A percentile compares a stretch with the other conserved stretches of the same genome.
phyloP scores from a whole-genome alignment of 1,140 invertebrate species.

The Drosophila bifasciata region DNA sequence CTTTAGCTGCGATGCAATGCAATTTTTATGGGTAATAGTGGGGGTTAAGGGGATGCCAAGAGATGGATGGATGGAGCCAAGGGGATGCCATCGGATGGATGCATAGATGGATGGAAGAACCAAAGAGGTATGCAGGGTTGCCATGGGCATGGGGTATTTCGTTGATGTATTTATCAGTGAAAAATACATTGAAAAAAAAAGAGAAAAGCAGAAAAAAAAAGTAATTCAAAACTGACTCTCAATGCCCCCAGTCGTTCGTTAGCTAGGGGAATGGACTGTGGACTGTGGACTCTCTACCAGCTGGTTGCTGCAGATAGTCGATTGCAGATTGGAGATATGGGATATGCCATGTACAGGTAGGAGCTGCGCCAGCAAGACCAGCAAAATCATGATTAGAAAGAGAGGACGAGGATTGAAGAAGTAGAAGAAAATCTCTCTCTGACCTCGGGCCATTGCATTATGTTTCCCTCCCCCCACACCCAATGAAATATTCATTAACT shows the following conservation, averaged over 20 bases:
- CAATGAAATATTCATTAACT: slow-evolving; percentile 79
- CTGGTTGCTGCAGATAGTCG: too few relatives aligned
- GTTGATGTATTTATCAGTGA: too few relatives aligned
- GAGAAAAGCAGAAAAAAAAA: neutral
- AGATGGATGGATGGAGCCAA: slow-evolving; percentile 27
- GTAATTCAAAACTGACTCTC: neutral
- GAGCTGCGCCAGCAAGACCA: slow-evolving; percentile 36
- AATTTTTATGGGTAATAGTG: slow-evolving; percentile 68
- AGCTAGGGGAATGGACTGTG: too few relatives aligned
- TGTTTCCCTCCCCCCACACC: too few relatives aligned
- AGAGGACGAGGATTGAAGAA: too few relatives aligned
- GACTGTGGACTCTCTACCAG: too few relatives aligned
- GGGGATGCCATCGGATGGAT: too few relatives aligned
- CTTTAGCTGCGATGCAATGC: slow-evolving; percentile 66
- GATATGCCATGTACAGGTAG: neutral
- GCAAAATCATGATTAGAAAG: slow-evolving; percentile 11
- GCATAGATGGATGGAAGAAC: slow-evolving; percentile 32
- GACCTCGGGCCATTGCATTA: slow-evolving; percentile 38
- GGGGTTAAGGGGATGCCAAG: neutral
- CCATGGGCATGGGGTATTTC: too few relatives aligned
- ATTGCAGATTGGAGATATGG: too few relatives aligned
- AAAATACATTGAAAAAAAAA: neutral
- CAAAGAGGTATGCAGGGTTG: too few relatives aligned
- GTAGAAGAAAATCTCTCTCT: too few relatives aligned
- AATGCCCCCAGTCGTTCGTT: too few relatives aligned